Evolutionary conservation across 1,140 invertebrate species (phyloP).

Genomic region (Drosophila bocqueti): DNA sequence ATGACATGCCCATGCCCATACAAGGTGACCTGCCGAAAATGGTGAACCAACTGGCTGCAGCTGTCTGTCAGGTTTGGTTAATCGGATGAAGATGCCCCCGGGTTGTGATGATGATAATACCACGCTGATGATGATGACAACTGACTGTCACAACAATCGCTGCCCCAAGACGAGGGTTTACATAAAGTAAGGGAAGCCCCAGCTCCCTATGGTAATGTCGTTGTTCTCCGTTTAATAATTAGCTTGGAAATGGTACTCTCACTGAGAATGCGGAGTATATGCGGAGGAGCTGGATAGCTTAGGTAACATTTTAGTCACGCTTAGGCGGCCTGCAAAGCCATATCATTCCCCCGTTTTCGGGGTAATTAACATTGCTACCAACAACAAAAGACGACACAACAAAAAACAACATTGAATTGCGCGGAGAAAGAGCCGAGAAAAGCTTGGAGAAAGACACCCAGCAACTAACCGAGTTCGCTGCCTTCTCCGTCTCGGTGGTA

Average conservation of each 20-base stretch:
- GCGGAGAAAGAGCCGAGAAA: constrained; percentile 17
- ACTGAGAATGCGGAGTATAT: constrained; percentile 5
- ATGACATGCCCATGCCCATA: constrained; percentile 30
- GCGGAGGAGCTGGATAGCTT: constrained; percentile 43
- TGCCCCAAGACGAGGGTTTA: constrained; percentile 47
- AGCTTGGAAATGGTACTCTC: constrained; percentile 52
- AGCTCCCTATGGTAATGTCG: constrained; percentile 65
- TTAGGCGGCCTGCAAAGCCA: constrained; percentile 69
- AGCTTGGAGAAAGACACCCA: constrained; percentile 34
- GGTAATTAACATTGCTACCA: constrained; percentile 75
- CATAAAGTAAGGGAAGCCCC: constrained; percentile 49
- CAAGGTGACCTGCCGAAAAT: constrained; percentile 41
- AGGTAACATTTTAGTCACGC: constrained; percentile 80
- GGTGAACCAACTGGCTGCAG: constrained; percentile 15
- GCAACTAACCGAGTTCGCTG: constrained; percentile 8
- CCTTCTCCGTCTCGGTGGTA: constrained; percentile 30
- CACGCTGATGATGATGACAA: constrained; percentile 29
- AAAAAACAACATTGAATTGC: constrained; percentile 22
- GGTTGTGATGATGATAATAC: constrained; percentile 9
- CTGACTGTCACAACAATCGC: constrained; percentile 32
- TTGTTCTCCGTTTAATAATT: constrained; percentile 57
- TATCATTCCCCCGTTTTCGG: constrained; percentile 52
- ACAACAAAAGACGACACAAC: constrained; percentile 27
- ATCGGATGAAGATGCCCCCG: constrained; percentile 33
- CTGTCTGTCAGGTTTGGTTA: constrained; percentile 22